Conservation (phyloP, 2,797 vertebrate genomes). For the Hippopotamyrus pictus region DNA sequence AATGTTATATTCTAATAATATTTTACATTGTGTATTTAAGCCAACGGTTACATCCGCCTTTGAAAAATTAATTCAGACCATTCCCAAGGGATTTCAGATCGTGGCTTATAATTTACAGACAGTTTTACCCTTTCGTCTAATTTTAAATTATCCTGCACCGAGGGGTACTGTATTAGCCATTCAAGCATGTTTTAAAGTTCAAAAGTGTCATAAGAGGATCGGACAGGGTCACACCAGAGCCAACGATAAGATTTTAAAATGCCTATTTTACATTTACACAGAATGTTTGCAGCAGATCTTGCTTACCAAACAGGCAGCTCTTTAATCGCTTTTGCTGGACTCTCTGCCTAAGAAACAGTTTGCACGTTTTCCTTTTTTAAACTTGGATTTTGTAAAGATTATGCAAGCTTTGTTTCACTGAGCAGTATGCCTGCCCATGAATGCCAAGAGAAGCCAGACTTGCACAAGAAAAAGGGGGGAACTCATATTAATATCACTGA, state of each 20-base stretch:
- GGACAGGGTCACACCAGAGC: background rate
- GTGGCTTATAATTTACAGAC: background rate
- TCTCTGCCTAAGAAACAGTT: background rate
- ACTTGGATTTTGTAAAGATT: conserved; percentile 17
- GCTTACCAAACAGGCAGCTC: background rate
- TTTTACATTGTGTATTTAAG: background rate
- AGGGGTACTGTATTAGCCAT: background rate
- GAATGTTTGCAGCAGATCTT: background rate
- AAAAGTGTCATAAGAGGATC: background rate
- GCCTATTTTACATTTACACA: background rate
- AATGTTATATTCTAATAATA: background rate
- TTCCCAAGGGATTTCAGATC: background rate
- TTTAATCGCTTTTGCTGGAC: background rate
- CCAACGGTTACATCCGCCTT: background rate
- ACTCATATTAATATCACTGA: background rate
- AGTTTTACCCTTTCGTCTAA: background rate
- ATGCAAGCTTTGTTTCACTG: conserved; percentile 9
- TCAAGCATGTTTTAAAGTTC: background rate
- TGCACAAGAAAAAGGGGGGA: background rate
- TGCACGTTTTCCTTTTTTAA: conserved; percentile 3
- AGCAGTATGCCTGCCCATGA: background rate
- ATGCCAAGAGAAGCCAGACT: background rate
- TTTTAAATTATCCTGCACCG: background rate
- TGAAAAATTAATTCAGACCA: background rate
- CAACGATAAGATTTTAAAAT: background rate